These are phyloP conservation scores for Podabrus alpinus DNA, from an alignment of 2,888 invertebrate species.

Conservation along the genomic window DNA sequence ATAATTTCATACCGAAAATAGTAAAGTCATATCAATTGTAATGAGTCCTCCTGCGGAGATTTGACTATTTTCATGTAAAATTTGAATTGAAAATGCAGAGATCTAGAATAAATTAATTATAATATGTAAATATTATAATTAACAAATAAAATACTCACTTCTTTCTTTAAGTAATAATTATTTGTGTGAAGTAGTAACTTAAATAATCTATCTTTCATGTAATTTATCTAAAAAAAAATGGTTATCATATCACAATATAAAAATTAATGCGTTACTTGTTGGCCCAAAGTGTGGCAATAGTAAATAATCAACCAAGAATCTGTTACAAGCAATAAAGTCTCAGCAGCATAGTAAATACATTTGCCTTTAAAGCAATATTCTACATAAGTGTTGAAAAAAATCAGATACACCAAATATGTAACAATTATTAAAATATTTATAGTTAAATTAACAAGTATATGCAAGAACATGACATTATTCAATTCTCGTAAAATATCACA, in stretches of 20 bases:
- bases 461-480: neutral
- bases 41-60: too few relatives aligned
- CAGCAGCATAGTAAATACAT: neutral
- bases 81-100: too few relatives aligned
- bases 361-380: neutral
- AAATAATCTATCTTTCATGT: neutral
- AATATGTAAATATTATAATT: too few relatives aligned
- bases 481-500: neutral
- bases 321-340: neutral
- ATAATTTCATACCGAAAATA: neutral
- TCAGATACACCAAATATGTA: neutral
- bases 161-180: neutral
- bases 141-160: too few relatives aligned
- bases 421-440: neutral
- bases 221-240: neutral
- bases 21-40: too few relatives aligned
- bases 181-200: neutral
- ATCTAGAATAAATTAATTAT: too few relatives aligned
- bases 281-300: neutral
- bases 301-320: neutral
- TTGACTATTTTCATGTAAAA: too few relatives aligned
- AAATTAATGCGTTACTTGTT: neutral
- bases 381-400: neutral
- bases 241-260: too few relatives aligned
- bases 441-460: neutral